Evolutionary conservation across 2,797 vertebrate genomes (phyloP).

Genomic region (Salarias fasciatus): DNA sequence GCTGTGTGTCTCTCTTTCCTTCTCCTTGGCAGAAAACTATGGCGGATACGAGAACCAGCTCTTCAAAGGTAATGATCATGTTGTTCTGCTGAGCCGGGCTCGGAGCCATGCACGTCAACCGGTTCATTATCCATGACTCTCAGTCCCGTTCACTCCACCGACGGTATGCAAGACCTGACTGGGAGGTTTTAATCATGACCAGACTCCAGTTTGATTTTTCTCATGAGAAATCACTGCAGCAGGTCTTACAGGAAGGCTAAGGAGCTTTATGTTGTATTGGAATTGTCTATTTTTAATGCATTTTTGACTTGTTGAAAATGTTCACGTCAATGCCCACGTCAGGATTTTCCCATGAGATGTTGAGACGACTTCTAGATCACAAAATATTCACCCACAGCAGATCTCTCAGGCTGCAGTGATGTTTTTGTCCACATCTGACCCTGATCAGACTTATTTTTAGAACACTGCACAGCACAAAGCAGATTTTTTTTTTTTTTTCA

Average conservation of each 20-base stretch:
- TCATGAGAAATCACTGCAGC: background rate
- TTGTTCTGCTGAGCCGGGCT: conserved; percentile 8
- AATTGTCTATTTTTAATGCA: no score
- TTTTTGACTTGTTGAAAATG: no score
- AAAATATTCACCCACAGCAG: no score
- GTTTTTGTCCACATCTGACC: no score
- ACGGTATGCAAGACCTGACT: background rate
- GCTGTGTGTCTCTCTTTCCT: conserved; percentile 39
- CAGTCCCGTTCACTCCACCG: background rate
- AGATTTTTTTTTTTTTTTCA: no score
- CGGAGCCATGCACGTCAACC: background rate
- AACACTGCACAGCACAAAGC: no score
- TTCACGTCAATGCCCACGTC: no score
- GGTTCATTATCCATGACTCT: background rate
- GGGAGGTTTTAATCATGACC: no score
- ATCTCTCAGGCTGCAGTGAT: no score
- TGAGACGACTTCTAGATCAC: no score
- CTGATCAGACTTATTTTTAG: no score
- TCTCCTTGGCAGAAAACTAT: conserved; percentile 77
- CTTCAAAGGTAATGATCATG: conserved; percentile 81
- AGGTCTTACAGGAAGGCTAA: background rate
- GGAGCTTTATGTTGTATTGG: background rate
- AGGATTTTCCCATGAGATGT: no score
- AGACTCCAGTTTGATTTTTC: background rate
- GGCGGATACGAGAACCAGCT: conserved; percentile 87